Conservation (phyloP, 64 coral and sea anemone species). For the Montipora efflorescens region DNA sequence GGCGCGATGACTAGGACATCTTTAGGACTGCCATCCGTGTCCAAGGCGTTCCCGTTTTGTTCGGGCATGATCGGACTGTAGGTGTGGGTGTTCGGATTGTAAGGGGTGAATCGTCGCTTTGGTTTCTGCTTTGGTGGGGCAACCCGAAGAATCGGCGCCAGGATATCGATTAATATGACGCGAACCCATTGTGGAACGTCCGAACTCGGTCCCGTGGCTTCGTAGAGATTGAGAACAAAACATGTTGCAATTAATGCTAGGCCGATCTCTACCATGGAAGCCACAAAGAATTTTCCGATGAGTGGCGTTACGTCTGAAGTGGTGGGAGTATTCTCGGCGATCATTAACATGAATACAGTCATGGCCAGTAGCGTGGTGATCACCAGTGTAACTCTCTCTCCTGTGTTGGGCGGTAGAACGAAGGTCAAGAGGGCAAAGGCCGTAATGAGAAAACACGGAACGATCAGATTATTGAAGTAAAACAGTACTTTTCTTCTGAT, state of each 20-base stretch:
- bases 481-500: constrained; percentile 95
- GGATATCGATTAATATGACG: constrained; percentile 65
- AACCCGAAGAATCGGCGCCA: constrained; percentile 82
- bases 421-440: constrained; percentile 94
- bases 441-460: constrained; percentile 96
- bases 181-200: constrained; percentile 80
- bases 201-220: constrained; percentile 76
- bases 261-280: constrained; percentile 97
- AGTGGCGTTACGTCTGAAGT: constrained; percentile 97
- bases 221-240: constrained; percentile 91
- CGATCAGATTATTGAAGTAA: constrained; percentile 96
- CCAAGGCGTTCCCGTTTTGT: constrained; percentile 80
- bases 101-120: constrained; percentile 58
- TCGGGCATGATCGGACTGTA: constrained; percentile 78
- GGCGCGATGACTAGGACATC: constrained; percentile 90
- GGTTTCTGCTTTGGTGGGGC: constrained; percentile 69
- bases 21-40: constrained; percentile 69
- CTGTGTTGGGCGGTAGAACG: constrained; percentile 93
- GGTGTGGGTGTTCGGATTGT: constrained; percentile 42
- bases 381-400: constrained; percentile 95
- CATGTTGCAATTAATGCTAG: constrained; percentile 94
- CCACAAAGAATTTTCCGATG: constrained; percentile 98
- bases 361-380: constrained; percentile 94
- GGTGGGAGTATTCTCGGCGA: constrained; percentile 96
- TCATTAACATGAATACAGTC: constrained; percentile 99